Base-by-base conservation (phyloP, 2,113 vertebrate species). In the Argyrosomus japonicus region DNA sequence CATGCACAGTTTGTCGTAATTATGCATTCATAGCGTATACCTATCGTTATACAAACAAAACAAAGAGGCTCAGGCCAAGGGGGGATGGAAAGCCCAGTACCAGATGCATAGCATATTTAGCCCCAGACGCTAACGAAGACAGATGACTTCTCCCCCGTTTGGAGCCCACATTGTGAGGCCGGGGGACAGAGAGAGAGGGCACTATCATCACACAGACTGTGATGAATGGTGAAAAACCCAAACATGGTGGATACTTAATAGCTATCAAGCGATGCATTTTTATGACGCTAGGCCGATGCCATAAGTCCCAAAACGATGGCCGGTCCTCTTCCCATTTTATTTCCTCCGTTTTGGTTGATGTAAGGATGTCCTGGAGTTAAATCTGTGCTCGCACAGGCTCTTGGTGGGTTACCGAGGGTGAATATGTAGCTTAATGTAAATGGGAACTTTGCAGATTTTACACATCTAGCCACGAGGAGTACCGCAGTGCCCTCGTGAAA, bases 71-170 rank as follows among this genome's bases (percentile, higher is more conserved):
- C 13, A 88, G 81, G 84, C 88, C 86, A 83, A 68, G 51, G 83
- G 86, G 89, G 77, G 84, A 68, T 76, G 78, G 83, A 87, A 77
- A 87, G 70, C 85, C 87, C 81, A 78, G 76, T 79, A 90, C 90
- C 93, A 94, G 93, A 94, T 95, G 93, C 88, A 88, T 88, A 92
- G 94, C 90, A 94, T 94, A 93, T 94, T 94, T 95, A 94, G 92
- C 92, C 83, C 74, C 84, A 50, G 92, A 85, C 86, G 86, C 87
- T 95, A 94, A 94, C 89, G 76, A 95, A 94, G 94, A 95, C 91
- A 82, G 91, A 95, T 94, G 92, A 94, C 92, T 92, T 86, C 77
- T 88, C 84, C 83, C 58, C 29, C 56, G 32, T 36, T 81, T 79
- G 86, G 87, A 89, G 88, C 85, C 70, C 74, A 68, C 78, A 77